Percentiles rank a stretch among this genome's conserved stretches.
These are phyloP conservation scores for Drosophila nigromelanica DNA, from an alignment of 1,140 invertebrate species.

Conservation along the genomic window DNA sequence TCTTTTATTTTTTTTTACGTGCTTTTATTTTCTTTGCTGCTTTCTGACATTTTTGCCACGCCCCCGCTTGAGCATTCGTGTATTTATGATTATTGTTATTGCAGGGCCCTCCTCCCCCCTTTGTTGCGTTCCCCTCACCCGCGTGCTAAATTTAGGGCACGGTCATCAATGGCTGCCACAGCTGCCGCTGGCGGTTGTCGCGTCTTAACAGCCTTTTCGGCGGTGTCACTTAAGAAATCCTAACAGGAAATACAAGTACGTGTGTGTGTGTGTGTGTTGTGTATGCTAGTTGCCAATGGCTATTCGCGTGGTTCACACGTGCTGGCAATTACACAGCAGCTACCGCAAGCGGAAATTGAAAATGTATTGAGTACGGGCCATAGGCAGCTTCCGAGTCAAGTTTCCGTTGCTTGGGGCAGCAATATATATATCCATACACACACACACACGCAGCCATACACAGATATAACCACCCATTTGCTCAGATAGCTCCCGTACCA, in stretches of 20 bases:
- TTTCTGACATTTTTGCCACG: slow-evolving; percentile 32
- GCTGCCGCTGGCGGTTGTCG: slow-evolving; percentile 4
- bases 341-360: slow-evolving; percentile 48
- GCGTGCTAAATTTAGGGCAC: slow-evolving; percentile 64
- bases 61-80: slow-evolving; percentile 20
- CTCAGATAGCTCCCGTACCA: background rate
- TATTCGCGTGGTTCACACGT: slow-evolving; percentile 38
- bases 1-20: background rate
- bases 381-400: slow-evolving; percentile 46
- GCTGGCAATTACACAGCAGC: slow-evolving; percentile 44
- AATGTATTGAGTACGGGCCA: slow-evolving; percentile 44
- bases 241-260: slow-evolving; percentile 29
- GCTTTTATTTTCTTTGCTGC: background rate
- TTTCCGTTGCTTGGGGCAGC: slow-evolving; percentile 39
- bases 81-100: slow-evolving; percentile 73
- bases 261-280: background rate
- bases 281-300: slow-evolving; percentile 4
- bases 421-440: slow-evolving; percentile 6
- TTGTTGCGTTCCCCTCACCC: slow-evolving; percentile 10
- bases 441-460: slow-evolving; percentile 8
- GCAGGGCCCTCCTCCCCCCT: slow-evolving; percentile 9
- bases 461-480: background rate
- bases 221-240: slow-evolving; percentile 25
- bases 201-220: slow-evolving; percentile 10
- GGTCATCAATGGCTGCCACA: slow-evolving; percentile 32